Evolutionary conservation across 1,140 invertebrate genomes (phyloP).

Genomic region (Nasonia vitripennis): DNA sequence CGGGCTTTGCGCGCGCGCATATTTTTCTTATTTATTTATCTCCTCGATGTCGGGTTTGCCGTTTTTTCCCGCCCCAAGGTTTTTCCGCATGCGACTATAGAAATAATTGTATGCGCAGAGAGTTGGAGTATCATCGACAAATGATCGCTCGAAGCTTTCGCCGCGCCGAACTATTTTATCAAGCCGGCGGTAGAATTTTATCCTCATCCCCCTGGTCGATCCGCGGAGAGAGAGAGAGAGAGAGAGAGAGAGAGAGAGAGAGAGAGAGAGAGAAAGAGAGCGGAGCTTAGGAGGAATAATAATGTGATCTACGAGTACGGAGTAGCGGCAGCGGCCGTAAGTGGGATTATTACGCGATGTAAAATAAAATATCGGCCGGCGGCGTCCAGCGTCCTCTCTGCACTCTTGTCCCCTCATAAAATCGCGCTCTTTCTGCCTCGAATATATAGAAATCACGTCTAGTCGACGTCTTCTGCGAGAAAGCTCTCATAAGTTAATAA

Average conservation of each 20-base stretch:
- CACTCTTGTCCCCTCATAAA: conserved; percentile 10
- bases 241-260: too few relatives aligned
- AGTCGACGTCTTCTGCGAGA: background rate
- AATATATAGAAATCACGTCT: conserved; percentile 1
- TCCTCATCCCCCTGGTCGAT: conserved; percentile 23
- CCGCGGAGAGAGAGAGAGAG: conserved; percentile 3
- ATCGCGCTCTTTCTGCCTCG: background rate
- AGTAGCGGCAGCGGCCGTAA: conserved; percentile 24
- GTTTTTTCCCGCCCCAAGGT: too few relatives aligned
- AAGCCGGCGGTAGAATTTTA: conserved; percentile 42
- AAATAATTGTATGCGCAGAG: too few relatives aligned
- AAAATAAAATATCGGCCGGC: conserved; percentile 49
- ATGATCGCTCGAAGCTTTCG: background rate
- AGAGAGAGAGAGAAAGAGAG: too few relatives aligned
- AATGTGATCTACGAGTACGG: conserved; percentile 41
- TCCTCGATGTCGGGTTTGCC: too few relatives aligned
- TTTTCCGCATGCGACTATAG: too few relatives aligned
- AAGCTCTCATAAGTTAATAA: conserved; percentile 11
- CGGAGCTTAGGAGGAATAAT: conserved; percentile 49
- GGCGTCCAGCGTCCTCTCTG: background rate
- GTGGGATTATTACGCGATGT: conserved; percentile 51
- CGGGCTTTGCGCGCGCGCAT: background rate
- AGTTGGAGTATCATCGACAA: too few relatives aligned
- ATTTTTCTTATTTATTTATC: conserved; percentile 10
- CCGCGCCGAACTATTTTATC: conserved; percentile 34